These are phyloP conservation scores for Syritta pipiens DNA, from an alignment of 2,888 invertebrate species.

Conservation along the genomic window DNA sequence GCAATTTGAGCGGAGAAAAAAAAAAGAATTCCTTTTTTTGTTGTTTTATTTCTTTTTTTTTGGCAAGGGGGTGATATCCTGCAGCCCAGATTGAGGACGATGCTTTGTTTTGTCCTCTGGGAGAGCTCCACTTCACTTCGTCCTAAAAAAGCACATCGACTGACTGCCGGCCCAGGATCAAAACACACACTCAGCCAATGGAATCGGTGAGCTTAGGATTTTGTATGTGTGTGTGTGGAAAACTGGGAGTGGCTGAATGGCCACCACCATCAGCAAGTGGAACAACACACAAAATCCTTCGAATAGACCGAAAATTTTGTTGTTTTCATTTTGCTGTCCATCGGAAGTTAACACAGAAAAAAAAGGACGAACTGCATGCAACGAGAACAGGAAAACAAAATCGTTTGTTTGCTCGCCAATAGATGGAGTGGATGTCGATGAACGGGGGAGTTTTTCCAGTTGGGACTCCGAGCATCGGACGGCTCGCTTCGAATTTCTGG, in stretches of 20 bases:
- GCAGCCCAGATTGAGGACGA: constrained; percentile 39
- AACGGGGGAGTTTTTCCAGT: too few species aligned
- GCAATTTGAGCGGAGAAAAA: constrained; percentile 62
- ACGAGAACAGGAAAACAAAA: constrained; percentile 14
- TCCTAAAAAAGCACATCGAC: constrained; percentile 31
- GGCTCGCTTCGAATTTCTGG: too few species aligned
- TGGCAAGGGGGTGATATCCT: neutral
- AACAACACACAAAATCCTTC: constrained; percentile 53
- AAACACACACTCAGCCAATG: constrained; percentile 54
- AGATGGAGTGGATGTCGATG: too few species aligned
- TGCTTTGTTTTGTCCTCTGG: constrained; percentile 58
- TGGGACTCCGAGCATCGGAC: too few species aligned
- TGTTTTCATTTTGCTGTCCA: constrained; percentile 38
- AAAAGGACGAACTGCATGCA: neutral
- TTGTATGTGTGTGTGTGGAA: too few species aligned
- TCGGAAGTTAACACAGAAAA: constrained; percentile 48
- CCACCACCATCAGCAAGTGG: constrained; percentile 45
- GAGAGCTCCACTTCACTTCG: constrained; percentile 17
- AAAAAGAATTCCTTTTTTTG: too few species aligned
- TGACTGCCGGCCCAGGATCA: constrained; percentile 14
- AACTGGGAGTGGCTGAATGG: constrained; percentile 66
- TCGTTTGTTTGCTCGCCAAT: constrained; percentile 21
- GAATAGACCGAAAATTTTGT: constrained; percentile 46
- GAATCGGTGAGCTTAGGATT: constrained; percentile 54
- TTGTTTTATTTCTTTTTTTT: constrained; percentile 7